A percentile compares a stretch with the other conserved stretches of the same genome.
Evolutionary conservation across 37 sponge, comb jelly and placozoan species (phyloP).

Genomic region (Diacarnus erythraeanus): DNA sequence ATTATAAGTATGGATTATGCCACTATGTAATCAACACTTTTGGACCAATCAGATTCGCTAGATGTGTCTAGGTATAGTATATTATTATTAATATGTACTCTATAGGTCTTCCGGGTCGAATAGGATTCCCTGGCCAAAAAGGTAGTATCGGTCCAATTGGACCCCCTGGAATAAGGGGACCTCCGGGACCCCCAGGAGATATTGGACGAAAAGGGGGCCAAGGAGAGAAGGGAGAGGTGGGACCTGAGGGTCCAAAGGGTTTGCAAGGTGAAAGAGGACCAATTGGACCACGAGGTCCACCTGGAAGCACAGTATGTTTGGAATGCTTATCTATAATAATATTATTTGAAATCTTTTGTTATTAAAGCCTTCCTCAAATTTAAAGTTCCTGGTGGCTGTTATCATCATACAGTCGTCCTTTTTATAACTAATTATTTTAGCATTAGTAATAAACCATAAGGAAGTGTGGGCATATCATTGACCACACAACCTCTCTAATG

Average conservation of each 20-base stretch:
- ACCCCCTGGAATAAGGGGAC: background rate
- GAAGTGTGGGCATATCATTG: no score
- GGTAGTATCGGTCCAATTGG: background rate
- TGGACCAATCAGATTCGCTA: no score
- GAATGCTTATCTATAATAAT: background rate
- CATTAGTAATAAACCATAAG: no score
- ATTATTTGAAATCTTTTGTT: background rate
- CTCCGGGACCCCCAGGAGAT: background rate
- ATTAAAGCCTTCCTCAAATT: background rate
- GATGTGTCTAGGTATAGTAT: no score
- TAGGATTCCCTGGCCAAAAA: background rate
- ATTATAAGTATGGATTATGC: no score
- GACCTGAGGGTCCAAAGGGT: conserved; percentile 7
- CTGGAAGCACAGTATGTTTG: background rate
- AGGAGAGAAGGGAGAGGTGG: background rate
- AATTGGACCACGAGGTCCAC: background rate
- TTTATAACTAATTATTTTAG: no score
- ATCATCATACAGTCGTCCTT: no score
- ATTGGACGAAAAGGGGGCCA: background rate
- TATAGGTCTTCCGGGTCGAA: background rate
- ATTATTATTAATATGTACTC: no score
- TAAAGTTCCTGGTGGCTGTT: background rate
- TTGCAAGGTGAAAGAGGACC: background rate
- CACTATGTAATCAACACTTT: no score
- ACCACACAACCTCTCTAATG: no score